Evolutionary conservation across 2,113 vertebrate genomes (phyloP).

Genomic region (Pseudonaja textilis): DNA sequence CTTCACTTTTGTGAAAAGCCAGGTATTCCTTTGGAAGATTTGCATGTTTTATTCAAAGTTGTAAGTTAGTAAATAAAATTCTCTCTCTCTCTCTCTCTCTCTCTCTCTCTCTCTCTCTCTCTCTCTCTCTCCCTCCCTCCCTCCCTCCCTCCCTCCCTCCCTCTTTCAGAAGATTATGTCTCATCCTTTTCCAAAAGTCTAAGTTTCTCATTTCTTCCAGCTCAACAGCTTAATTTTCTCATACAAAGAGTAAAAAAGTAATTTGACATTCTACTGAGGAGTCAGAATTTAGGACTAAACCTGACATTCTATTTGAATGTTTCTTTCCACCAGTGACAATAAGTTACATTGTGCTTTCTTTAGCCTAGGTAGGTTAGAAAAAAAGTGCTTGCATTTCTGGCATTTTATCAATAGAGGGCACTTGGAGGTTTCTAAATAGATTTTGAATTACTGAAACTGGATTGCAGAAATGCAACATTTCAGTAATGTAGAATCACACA

Average conservation of each 20-base stretch:
- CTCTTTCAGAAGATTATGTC: neutral
- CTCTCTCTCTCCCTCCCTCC: no score
- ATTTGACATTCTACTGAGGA: neutral
- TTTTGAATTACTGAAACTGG: slow-evolving; percentile 8
- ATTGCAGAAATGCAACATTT: slow-evolving; percentile 43
- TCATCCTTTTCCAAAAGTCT: neutral
- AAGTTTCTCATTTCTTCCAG: neutral
- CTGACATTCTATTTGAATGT: slow-evolving; percentile 29
- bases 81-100: no score
- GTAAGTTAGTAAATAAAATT: no score
- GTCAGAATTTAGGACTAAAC: neutral
- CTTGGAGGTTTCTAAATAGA: slow-evolving; percentile 59
- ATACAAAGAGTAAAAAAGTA: neutral
- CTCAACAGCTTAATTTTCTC: neutral
- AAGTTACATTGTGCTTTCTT: neutral
- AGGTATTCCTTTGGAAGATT: neutral
- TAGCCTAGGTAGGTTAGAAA: neutral
- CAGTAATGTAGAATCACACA: slow-evolving; percentile 33
- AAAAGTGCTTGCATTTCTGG: slow-evolving; percentile 43
- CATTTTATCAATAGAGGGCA: slow-evolving; percentile 65
- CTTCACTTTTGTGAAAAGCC: neutral
- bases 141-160: no score
- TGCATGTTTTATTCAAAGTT: no score
- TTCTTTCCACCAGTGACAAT: neutral
- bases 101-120: no score